Conservation (phyloP, 2,797 vertebrate species). For the Sebastes diaconus region DNA sequence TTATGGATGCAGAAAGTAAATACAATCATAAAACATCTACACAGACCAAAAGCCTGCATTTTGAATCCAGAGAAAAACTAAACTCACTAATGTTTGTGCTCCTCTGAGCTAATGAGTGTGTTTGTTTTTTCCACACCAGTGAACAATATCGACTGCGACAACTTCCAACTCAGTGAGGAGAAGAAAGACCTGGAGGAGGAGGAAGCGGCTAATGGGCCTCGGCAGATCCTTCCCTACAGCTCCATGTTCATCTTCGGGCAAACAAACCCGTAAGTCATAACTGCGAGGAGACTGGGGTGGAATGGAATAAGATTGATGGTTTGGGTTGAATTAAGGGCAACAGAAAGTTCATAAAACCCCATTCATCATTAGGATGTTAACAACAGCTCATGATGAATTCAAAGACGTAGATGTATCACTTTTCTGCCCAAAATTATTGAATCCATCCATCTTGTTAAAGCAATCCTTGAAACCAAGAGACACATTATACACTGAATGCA, state of each 20-base stretch:
- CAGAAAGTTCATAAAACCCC: background rate
- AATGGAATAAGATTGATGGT: background rate
- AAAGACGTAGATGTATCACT: background rate
- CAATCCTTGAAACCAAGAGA: background rate
- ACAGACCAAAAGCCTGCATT: background rate
- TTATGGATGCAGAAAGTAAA: background rate
- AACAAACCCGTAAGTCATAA: constrained; percentile 91
- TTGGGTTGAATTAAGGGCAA: background rate
- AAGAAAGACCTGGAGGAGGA: constrained; percentile 93
- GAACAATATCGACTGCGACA: constrained; percentile 90
- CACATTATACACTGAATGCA: background rate
- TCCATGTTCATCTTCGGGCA: constrained; percentile 97
- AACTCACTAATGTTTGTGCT: background rate
- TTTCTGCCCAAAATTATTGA: background rate
- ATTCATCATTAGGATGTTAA: background rate
- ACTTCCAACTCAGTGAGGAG: constrained; percentile 84
- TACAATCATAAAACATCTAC: background rate
- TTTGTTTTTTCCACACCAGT: constrained; percentile 77
- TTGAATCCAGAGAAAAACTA: background rate
- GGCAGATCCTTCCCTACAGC: constrained; percentile 94
- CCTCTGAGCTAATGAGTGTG: background rate
- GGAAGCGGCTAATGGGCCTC: constrained; percentile 82
- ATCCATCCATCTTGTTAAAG: background rate
- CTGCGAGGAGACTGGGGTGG: background rate
- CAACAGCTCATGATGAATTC: background rate